Conservation (phyloP, 2,797 vertebrate genomes). For the Esox masquinongy region DNA sequence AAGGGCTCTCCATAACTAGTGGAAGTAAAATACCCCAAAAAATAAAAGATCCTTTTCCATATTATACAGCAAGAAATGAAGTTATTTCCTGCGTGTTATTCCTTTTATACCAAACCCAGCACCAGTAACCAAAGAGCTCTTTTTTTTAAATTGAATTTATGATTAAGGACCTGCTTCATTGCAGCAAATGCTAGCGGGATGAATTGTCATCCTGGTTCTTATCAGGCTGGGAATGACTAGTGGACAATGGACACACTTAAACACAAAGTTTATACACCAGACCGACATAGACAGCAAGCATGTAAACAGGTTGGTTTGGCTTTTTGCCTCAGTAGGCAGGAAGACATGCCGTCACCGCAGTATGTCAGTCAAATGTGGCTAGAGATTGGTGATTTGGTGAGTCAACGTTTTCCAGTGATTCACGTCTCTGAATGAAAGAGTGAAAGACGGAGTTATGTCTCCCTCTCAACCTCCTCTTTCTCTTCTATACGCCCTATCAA, state of each 20-base stretch:
- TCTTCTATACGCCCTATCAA: background rate
- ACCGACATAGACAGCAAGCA: conserved; percentile 12
- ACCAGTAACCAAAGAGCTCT: no score
- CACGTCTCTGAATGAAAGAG: conserved; percentile 61
- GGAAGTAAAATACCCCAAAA: no score
- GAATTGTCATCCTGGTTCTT: no score
- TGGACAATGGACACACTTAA: conserved; percentile 25
- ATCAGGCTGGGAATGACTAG: background rate
- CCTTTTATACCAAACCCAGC: no score
- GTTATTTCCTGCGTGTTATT: no score
- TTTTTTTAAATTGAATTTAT: no score
- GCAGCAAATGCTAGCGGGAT: no score
- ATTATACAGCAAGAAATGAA: no score
- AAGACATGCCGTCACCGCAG: conserved; percentile 72
- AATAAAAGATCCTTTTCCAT: no score
- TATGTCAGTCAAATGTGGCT: conserved; percentile 62
- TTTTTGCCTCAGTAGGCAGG: conserved; percentile 59
- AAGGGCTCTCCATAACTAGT: no score
- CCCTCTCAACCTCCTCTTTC: conserved; percentile 25
- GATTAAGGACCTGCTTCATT: no score
- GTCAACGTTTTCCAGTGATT: conserved; percentile 74
- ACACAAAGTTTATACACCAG: conserved; percentile 14
- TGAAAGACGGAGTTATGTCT: conserved; percentile 42
- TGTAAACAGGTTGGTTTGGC: conserved; percentile 35
- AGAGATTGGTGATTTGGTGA: conserved; percentile 51